phyloP scores from a whole-genome alignment of 2,888 invertebrate genomes.

The Lochmaea crataegi region DNA sequence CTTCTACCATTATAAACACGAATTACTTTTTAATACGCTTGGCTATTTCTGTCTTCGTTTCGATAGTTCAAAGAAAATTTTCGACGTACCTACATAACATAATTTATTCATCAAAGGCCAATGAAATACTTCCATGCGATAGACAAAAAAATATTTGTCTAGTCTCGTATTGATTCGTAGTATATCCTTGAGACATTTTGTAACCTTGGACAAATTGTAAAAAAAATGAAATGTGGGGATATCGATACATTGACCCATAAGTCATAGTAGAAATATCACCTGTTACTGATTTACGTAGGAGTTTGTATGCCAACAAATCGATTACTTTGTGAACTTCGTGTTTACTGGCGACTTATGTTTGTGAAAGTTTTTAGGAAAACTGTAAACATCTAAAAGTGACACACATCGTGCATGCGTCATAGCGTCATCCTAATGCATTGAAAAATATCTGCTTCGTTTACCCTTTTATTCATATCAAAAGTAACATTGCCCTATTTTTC shows the following conservation, averaged over 20 bases:
- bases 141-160: not conserved
- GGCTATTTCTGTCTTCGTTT: too few species aligned
- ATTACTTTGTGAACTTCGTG: conserved; percentile 18
- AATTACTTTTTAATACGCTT: too few species aligned
- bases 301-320: conserved; percentile 27
- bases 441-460: too few species aligned
- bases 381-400: too few species aligned
- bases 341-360: conserved; percentile 10
- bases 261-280: conserved; percentile 18
- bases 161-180: not conserved
- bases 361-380: conserved; percentile 14
- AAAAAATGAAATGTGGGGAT: not conserved
- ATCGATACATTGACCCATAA: conserved; percentile 14
- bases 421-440: too few species aligned
- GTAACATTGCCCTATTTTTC: too few species aligned
- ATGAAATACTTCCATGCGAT: not conserved
- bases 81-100: too few species aligned
- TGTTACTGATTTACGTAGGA: conserved; percentile 22
- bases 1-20: too few species aligned
- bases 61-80: too few species aligned
- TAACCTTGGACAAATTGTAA: not conserved
- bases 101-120: too few species aligned
- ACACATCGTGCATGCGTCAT: not conserved
- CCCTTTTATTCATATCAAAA: too few species aligned
- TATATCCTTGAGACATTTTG: conserved; percentile 1